These are phyloP conservation scores for Tetranychus piercei DNA, from an alignment of 2,888 invertebrate species.

Conservation along the genomic window DNA sequence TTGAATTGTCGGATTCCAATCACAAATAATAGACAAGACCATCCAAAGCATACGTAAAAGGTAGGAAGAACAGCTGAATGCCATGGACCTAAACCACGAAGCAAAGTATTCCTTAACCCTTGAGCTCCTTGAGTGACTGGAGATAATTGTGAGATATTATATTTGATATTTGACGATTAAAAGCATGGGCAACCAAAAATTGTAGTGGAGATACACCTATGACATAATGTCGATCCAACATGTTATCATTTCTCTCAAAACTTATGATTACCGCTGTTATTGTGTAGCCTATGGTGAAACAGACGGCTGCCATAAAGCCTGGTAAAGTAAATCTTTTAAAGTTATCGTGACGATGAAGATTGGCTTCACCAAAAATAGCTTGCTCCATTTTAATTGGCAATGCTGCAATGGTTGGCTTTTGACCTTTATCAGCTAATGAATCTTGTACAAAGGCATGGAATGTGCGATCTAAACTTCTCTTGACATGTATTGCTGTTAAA, in stretches of 20 bases:
- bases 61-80: background rate
- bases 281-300: slow-evolving; percentile 85
- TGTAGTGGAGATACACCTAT: slow-evolving; percentile 30
- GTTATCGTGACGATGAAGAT: slow-evolving; percentile 43
- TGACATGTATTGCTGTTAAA: slow-evolving; percentile 38
- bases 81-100: slow-evolving; percentile 5
- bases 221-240: slow-evolving; percentile 63
- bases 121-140: slow-evolving; percentile 45
- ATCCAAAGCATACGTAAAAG: background rate
- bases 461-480: slow-evolving; percentile 60
- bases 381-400: slow-evolving; percentile 30
- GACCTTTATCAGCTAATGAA: slow-evolving; percentile 51
- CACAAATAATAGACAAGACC: background rate
- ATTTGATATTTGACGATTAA: slow-evolving; percentile 86
- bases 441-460: slow-evolving; percentile 65
- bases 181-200: slow-evolving; percentile 36
- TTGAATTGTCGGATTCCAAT: slow-evolving; percentile 4
- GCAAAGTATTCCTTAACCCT: background rate
- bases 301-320: slow-evolving; percentile 63
- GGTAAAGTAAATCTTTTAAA: slow-evolving; percentile 91
- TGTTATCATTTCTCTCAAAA: slow-evolving; percentile 71
- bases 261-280: slow-evolving; percentile 75
- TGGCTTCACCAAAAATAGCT: slow-evolving; percentile 29
- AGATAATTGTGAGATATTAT: slow-evolving; percentile 50
- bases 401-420: slow-evolving; percentile 60